Evolutionary conservation across 1,140 invertebrate species (phyloP), one percentile per base, ranked within the genome.

Genomic region (Drosophila erecta): DNA sequence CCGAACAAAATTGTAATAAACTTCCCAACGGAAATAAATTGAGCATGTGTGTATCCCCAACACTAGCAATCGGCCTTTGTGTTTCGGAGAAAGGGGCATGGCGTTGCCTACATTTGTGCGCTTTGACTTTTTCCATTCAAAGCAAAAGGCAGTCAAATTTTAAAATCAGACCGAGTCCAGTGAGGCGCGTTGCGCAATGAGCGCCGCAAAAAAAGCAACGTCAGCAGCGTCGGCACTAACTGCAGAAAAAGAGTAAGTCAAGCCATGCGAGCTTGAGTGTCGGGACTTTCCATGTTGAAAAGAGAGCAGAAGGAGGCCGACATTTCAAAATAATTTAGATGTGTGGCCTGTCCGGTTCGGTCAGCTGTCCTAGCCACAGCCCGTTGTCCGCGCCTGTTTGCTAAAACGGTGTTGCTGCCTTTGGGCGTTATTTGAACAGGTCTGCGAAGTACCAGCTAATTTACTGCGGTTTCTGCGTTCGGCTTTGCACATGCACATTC

Each of bases 131-230:
- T 47, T 35, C 49, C 24, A 30, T 20, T 27, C 60, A 20, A 12
- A 15, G 35, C 47, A 38, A 50, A 41, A 20, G 51, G 57, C 56
- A 50, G 50, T 62, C 37, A 59, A 73, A 60, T 44, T 76, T 46
- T 67, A 65, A 65, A 59, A 70, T 65, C 43, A 69, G 76, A 61
- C 70, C 54, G 57, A 81, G 62, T 47, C 64, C 55, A 44, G 46
- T 66, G 44, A 56, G 54, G 59, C 64, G 83, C 83, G 79, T 86
- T 86, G 81, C 83, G 83, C 83, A 86, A 86, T 86, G 83, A 74
- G 54, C 57, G 57, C 76, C 60, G 53, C 43, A 54, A 60, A 78
- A 59, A 84, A 62, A 73, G 74, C 79, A 47, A 76, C 77, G 65
- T 62, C 71, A 81, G 58, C 77, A 75, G 78, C 44, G 44, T 12